Evolutionary conservation across 2,888 invertebrate genomes (phyloP), one percentile per base, ranked within the genome.

Genomic region (Exocentrus adspersus): DNA sequence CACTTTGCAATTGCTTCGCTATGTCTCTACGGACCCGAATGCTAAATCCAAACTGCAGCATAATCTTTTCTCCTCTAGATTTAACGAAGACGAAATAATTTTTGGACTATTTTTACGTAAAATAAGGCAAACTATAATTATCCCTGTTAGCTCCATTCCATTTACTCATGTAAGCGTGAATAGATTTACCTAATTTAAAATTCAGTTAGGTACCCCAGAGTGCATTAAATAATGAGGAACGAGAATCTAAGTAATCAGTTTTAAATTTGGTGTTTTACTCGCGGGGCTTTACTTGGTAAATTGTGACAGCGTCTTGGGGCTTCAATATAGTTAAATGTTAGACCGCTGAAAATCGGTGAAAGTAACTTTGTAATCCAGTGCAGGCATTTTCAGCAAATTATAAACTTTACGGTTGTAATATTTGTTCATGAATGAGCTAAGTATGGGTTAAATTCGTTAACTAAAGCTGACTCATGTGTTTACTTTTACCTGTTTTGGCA

Each of bases 1-100:
- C 75, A 76, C 69, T 77, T 75, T 70, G 76, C 74, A 75, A 79
- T 77, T 76, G 77, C 76, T 70, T 67, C 68, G 30, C 61, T 68
- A 75, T 74, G 70, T 76, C 75, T 72, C 76, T 54, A 52, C 69
- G 76, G 76, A 75, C 66, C 64, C 60, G 64, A 43, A 72, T 75
- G 73, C 70, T 71, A 76, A 78, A 77, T 77, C 74, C 65, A 67
- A 75, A 75, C 72, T 64, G 63, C 53, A 65, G 21, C 66, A 58
- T 60, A 66, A 62, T 65, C 65, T 60, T 50, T n/a, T 20, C 45
- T 65, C 62, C 60, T 12, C 30, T 51, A 53, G 64, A 60, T 64
- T 57, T 69, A 62, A 64, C 65, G 59, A 60, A 60, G 60, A 61
- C 64, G 51, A 64, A 65, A 64, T 67, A 65, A 62, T 66, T 70